Evolutionary conservation across 1,140 invertebrate genomes (phyloP).

Genomic region (Drosophila insularis): DNA sequence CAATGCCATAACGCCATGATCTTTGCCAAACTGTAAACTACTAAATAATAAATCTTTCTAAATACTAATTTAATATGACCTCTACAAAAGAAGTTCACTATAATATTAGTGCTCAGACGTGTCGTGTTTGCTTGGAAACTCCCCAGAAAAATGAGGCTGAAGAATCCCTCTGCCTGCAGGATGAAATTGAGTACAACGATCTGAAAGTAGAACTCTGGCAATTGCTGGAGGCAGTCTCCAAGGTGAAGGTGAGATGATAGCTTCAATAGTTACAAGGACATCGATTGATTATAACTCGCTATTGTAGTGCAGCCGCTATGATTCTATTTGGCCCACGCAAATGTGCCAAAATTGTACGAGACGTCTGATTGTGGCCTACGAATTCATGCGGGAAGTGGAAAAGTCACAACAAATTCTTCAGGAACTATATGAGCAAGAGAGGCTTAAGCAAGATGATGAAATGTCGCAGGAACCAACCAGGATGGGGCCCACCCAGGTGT

Average conservation of each 20-base stretch:
- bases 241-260: constrained; percentile 46
- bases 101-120: constrained; percentile 33
- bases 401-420: constrained; percentile 49
- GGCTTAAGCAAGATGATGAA: neutral
- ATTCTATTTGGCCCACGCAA: constrained; percentile 47
- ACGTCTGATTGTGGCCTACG: constrained; percentile 59
- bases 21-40: too few species aligned
- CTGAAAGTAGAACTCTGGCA: constrained; percentile 56
- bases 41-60: too few species aligned
- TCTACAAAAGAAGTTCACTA: constrained; percentile 1
- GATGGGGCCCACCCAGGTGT: too few species aligned
- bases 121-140: constrained; percentile 59
- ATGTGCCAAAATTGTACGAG: constrained; percentile 60
- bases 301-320: constrained; percentile 28
- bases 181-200: constrained; percentile 64
- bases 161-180: constrained; percentile 43
- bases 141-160: constrained; percentile 26
- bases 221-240: constrained; percentile 55
- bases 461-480: constrained; percentile 16
- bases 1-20: too few species aligned
- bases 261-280: neutral
- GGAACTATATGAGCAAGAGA: constrained; percentile 19
- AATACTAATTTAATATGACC: constrained; percentile 10
- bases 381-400: constrained; percentile 62
- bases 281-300: neutral